Conservation (phyloP, 2,797 vertebrate species). For the Acanthopagrus latus region DNA sequence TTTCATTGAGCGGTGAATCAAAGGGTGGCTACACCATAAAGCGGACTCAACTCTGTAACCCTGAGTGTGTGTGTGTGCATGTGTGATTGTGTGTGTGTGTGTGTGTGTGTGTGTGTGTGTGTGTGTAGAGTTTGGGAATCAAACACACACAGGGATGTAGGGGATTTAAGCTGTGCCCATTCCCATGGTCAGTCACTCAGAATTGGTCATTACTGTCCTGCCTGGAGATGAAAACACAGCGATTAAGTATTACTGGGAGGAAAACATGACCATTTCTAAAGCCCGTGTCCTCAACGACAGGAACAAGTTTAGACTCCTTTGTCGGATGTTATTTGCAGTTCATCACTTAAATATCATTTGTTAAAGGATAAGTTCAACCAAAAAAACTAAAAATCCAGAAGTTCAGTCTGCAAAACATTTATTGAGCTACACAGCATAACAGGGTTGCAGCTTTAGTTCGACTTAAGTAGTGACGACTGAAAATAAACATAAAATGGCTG, state of each 20-base stretch:
- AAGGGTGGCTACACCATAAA: slow-evolving; percentile 79
- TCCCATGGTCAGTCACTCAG: slow-evolving; percentile 79
- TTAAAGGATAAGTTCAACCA: too few species aligned
- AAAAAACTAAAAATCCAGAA: too few species aligned
- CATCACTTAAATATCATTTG: background rate
- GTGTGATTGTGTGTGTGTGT: slow-evolving; percentile 42
- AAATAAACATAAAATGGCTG: too few species aligned
- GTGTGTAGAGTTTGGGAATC: slow-evolving; percentile 37
- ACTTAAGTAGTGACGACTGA: too few species aligned
- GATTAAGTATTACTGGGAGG: slow-evolving; percentile 71
- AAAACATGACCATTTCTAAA: slow-evolving; percentile 53
- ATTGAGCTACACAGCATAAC: too few species aligned
- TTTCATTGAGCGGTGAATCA: slow-evolving; percentile 84
- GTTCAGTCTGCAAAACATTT: too few species aligned
- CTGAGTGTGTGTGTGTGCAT: slow-evolving; percentile 52
- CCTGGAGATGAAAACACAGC: slow-evolving; percentile 68
- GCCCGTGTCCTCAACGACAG: slow-evolving; percentile 19
- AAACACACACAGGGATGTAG: slow-evolving; percentile 70
- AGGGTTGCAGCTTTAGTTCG: too few species aligned
- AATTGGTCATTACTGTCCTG: slow-evolving; percentile 75
- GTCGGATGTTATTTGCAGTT: slow-evolving; percentile 4
- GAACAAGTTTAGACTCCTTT: slow-evolving; percentile 25
- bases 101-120: slow-evolving; percentile 51
- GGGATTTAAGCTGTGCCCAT: slow-evolving; percentile 75
- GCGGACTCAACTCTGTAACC: slow-evolving; percentile 79